These are phyloP conservation scores for Carposina sasakii DNA, from an alignment of 1,140 invertebrate species.

Conservation along the genomic window DNA sequence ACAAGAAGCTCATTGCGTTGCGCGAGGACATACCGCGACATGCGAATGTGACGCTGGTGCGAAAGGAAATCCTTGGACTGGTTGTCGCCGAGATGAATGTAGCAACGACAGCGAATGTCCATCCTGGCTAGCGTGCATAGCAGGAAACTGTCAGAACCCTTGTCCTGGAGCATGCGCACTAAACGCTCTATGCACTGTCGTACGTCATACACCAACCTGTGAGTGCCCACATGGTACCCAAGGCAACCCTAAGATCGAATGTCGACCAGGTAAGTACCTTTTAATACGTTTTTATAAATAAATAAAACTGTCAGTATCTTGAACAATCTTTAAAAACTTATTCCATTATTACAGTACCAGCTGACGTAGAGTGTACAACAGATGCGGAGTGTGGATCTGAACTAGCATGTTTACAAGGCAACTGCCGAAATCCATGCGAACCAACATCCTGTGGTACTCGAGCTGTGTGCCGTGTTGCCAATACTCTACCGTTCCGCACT, in stretches of 20 bases:
- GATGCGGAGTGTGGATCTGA: conserved; percentile 90
- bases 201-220: conserved; percentile 84
- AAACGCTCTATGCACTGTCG: conserved; percentile 80
- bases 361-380: conserved; percentile 80
- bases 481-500: conserved; percentile 88
- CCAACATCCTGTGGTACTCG: conserved; percentile 86
- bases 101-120: conserved; percentile 81
- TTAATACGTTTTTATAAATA: conserved; percentile 12
- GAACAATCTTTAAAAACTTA: too few relatives aligned
- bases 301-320: too few relatives aligned
- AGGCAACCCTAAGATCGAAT: conserved; percentile 83
- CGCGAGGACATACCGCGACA: conserved; percentile 82
- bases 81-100: conserved; percentile 87
- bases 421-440: conserved; percentile 89
- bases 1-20: conserved; percentile 83
- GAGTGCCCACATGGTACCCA: conserved; percentile 86
- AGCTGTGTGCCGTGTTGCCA: conserved; percentile 86
- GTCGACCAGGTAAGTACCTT: conserved; percentile 72
- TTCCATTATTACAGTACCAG: conserved; percentile 71
- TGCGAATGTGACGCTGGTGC: conserved; percentile 86
- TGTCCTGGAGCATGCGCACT: conserved; percentile 83
- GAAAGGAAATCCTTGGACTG: conserved; percentile 82
- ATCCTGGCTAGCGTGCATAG: conserved; percentile 81
- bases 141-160: conserved; percentile 84
- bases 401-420: conserved; percentile 85